Base-by-base conservation (phyloP, 2,888 invertebrate species). In the Nysson spinosus region DNA sequence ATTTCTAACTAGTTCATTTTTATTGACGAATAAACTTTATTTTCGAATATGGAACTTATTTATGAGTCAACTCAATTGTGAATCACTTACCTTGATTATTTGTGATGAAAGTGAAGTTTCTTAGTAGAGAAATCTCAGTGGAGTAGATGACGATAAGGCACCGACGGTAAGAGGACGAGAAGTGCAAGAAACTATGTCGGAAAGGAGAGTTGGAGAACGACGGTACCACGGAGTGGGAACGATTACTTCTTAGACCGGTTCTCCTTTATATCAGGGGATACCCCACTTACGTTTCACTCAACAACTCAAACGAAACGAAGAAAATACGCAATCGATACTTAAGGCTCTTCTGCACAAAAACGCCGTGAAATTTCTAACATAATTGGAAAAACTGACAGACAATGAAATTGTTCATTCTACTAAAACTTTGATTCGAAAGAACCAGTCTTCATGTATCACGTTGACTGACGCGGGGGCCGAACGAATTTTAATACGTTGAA, bases 201-300 rank as follows among this genome's bases (percentile, higher is more conserved):
- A 77, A 70, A 73, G 77, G 70, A 70, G 76, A 80, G 79, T 74
- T 72, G 71, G 71, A 64, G 71, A 76, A 74, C 69, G 72, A 52
- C 65, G n/a, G n/a, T n/a, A n/a, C 58, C 68, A 60, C 61, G 51
- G 77, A 83, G 81, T 82, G 80, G 77, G 77, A 82, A 80, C 72
- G 70, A 71, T 72, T 56, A 69, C 71, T 64, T 74, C 79, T 75
- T 78, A 81, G 83, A 84, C 84, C 84, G 84, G 84, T 84, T 84
- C 83, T 80, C 75, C 74, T 82, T 75, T 84, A 84, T 84, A 84
- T 79, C 72, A 60, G 51, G 24, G 28, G 49, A 60, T 69, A 32
- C 81, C 82, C 83, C 83, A 80, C 83, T 80, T 75, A 56, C 11
- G 16, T 5, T 63, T 66, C 62, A 47, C 72, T 64, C 66, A 4